phyloP scores from a whole-genome alignment of 2,888 invertebrate species.

The Cylindroiulus punctatus region DNA sequence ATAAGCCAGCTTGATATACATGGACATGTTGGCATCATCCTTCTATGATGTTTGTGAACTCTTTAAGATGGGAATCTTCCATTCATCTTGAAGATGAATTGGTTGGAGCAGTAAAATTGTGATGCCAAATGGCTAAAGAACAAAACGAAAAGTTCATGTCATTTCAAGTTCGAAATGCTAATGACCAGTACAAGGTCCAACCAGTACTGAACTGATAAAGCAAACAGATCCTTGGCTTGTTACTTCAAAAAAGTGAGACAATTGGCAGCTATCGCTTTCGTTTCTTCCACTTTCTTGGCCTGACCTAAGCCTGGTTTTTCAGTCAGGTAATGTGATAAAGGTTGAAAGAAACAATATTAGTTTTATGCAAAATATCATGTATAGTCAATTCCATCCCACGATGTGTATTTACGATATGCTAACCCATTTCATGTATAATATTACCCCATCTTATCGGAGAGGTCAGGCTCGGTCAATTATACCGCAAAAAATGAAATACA shows the following conservation, averaged over 20 bases:
- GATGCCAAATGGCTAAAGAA: too few species aligned
- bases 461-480: background rate
- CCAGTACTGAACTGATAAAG: background rate
- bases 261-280: constrained; percentile 35
- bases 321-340: background rate
- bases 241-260: constrained; percentile 14
- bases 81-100: background rate
- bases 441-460: background rate
- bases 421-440: background rate
- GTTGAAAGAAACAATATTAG: constrained; percentile 21
- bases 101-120: too few species aligned
- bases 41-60: too few species aligned
- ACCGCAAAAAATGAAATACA: background rate
- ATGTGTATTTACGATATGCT: background rate
- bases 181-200: too few species aligned
- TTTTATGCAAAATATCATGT: background rate
- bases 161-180: background rate
- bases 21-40: too few species aligned
- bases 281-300: constrained; percentile 37
- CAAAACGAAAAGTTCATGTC: background rate
- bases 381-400: background rate
- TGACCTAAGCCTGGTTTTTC: constrained; percentile 19
- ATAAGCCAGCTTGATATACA: background rate
- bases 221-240: background rate
- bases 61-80: background rate